phyloP scores from a whole-genome alignment of 2,113 vertebrate species.

The Indicator indicator region DNA sequence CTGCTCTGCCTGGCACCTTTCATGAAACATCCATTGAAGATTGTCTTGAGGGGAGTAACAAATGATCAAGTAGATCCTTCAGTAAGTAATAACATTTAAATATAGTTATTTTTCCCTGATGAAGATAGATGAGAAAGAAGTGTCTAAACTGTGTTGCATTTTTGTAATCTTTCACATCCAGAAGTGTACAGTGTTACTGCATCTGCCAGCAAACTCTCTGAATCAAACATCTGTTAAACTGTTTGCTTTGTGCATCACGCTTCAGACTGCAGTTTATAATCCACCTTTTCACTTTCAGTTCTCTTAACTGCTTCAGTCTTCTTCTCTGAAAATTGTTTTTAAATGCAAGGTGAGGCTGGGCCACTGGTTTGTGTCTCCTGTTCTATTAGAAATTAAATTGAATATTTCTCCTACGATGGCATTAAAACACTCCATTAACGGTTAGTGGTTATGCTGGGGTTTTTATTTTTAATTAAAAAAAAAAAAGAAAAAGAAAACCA shows the following conservation, averaged over 20 bases:
- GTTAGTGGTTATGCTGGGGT: neutral
- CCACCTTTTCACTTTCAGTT: neutral
- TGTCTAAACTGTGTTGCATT: neutral
- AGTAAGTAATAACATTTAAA: constrained; percentile 75
- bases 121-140: neutral
- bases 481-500: neutral
- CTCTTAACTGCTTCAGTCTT: neutral
- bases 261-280: neutral
- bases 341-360: neutral
- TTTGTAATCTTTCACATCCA: neutral
- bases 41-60: constrained; percentile 89
- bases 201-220: neutral
- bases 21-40: constrained; percentile 89
- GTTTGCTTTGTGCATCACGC: neutral
- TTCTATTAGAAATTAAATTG: neutral
- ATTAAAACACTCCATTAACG: neutral
- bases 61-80: constrained; percentile 92
- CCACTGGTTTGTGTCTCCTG: neutral
- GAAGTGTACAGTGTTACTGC: neutral
- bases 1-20: constrained; percentile 94
- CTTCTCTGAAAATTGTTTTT: neutral
- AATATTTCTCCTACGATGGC: neutral
- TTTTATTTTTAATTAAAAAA: no score
- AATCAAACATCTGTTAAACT: neutral
- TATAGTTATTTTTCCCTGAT: accelerated